Evolutionary conservation across 2,888 invertebrate genomes (phyloP), one percentile per base, ranked within the genome.

Genomic region (Euplagia quadripunctaria): DNA sequence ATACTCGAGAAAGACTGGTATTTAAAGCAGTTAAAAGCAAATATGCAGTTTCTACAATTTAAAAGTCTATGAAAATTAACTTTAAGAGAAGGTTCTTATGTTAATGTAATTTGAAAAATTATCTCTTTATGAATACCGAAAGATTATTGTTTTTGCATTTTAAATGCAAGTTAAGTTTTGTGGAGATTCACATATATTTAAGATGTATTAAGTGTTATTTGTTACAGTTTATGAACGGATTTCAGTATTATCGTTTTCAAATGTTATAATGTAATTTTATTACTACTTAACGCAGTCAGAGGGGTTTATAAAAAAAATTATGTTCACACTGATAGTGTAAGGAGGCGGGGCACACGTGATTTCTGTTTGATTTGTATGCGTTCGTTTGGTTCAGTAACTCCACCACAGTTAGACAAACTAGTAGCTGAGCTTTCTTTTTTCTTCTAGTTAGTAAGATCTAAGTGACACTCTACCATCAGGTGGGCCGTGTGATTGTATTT

Each of bases 21-120:
- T 71, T 55, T 46, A 17, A 71, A 8, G 49, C 58, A 17, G n/a
- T 64, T 64, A 7, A 64, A 68, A 68, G 51, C 42, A 43, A 68
- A 43, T 64, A 68, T 68, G 14, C 71, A 58, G 51, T 64, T 76
- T 67, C 43, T 64, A 20, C 41, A 55, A 70, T 46, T 69, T 14
- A 43, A 41, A 42, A 76, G 65, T 70, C 76, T 72, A 71, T 71
- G 55, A 74, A 74, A 78, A 76, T 74, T 73, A 64, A 55, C 61
- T 73, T 77, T 49, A 68, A 69, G 70, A 11, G 58, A 43, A 61
- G 43, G 16, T 69, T 76, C 71, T 75, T 76, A 78, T 83, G 77
- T 74, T 72, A 79, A 83, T 73, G 64, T 72, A 68, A 46, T 4
- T 72, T 78, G 79, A 82, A 83, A 80, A 81, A 78, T 75, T 68